Percentiles rank a stretch among this genome's conserved stretches.
These are phyloP conservation scores for Sphaeridia pumilis DNA, from an alignment of 2,888 invertebrate genomes.

Conservation along the genomic window DNA sequence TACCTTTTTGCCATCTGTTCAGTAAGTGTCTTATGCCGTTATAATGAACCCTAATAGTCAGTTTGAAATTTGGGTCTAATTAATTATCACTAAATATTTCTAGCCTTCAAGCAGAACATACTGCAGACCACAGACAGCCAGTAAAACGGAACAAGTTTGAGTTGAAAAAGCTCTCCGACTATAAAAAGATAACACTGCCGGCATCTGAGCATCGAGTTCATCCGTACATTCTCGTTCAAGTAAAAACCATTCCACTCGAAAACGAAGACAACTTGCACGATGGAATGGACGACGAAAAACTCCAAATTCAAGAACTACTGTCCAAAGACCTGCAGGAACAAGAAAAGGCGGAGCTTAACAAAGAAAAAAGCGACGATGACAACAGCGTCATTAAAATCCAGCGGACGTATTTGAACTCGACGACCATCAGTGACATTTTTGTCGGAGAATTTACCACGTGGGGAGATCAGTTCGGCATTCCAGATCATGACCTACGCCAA, in stretches of 20 bases:
- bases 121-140: no score
- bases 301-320: constrained; percentile 22
- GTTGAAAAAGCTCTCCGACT: no score
- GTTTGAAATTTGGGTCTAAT: no score
- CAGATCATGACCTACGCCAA: constrained; percentile 1
- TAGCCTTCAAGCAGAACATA: no score
- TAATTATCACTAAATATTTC: no score
- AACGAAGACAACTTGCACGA: constrained; percentile 18
- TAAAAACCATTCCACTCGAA: constrained; percentile 3
- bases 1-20: no score
- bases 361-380: constrained; percentile 15
- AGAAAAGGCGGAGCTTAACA: constrained; percentile 12
- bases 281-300: constrained; percentile 23
- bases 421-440: constrained; percentile 22
- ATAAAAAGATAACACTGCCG: no score
- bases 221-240: not conserved
- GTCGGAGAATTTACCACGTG: constrained; percentile 28
- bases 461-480: constrained; percentile 18
- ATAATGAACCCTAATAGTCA: no score
- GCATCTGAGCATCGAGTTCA: not conserved
- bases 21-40: no score
- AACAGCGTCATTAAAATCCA: constrained; percentile 39
- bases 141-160: no score
- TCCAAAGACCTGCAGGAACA: constrained; percentile 12
- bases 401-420: constrained; percentile 51